These are phyloP conservation scores for Oeneis ivallda DNA, from an alignment of 2,888 invertebrate genomes.

Conservation along the genomic window DNA sequence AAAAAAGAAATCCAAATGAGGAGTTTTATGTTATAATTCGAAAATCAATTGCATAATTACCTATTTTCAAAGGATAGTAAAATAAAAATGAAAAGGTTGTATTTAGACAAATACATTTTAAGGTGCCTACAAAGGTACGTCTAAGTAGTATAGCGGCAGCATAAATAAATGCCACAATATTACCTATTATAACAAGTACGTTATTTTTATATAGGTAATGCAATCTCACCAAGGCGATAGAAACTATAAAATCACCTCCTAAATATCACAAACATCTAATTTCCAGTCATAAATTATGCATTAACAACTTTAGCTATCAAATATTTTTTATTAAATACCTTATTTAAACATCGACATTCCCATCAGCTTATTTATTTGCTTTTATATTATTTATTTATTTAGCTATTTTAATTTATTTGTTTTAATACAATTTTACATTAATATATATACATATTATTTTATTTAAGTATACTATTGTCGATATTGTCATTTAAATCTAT, in stretches of 20 bases:
- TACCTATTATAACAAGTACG: background rate
- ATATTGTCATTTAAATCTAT: slow-evolving; percentile 27
- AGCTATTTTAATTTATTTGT: slow-evolving; percentile 19
- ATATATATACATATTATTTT: slow-evolving; percentile 29
- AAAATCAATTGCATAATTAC: too few relatives aligned
- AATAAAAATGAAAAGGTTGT: too few relatives aligned
- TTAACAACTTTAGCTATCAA: background rate
- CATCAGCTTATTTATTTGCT: slow-evolving; percentile 24
- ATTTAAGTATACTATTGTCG: slow-evolving; percentile 16
- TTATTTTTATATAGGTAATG: background rate
- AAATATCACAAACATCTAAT: slow-evolving; percentile 29
- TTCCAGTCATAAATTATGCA: slow-evolving; percentile 25
- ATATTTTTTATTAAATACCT: slow-evolving; percentile 20
- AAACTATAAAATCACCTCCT: slow-evolving; percentile 30
- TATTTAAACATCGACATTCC: slow-evolving; percentile 26
- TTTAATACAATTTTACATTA: slow-evolving; percentile 25
- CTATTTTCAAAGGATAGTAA: too few relatives aligned
- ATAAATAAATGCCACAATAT: slow-evolving; percentile 35
- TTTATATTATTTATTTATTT: too few relatives aligned
- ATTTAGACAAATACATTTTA: background rate
- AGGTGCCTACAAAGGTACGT: background rate
- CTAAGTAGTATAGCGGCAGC: slow-evolving; percentile 21
- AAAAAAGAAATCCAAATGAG: too few relatives aligned
- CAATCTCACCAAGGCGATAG: slow-evolving; percentile 26
- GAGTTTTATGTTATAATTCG: too few relatives aligned